These are phyloP conservation scores for Conus betulinus DNA, from an alignment of 1,140 invertebrate genomes.

Conservation along the genomic window DNA sequence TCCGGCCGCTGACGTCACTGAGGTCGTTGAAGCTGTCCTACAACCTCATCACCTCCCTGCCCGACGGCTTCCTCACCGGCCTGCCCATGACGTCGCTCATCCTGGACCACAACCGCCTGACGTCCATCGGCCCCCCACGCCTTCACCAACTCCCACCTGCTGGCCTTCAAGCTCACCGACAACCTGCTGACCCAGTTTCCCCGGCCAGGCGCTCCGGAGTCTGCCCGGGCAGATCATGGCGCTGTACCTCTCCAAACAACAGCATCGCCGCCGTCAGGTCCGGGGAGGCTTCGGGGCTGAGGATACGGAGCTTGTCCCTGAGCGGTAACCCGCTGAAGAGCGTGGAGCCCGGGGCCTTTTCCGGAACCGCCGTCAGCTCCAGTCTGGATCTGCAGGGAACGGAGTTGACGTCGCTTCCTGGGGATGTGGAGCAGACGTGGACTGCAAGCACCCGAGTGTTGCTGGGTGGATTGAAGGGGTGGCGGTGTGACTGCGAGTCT, in stretches of 20 bases:
- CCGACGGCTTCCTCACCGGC: slow-evolving; percentile 40
- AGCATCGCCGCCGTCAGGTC: slow-evolving; percentile 2
- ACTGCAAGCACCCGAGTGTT: slow-evolving; percentile 34
- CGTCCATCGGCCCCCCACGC: slow-evolving; percentile 37
- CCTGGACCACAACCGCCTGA: slow-evolving; percentile 49
- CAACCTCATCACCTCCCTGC: slow-evolving; percentile 45
- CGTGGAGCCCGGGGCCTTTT: slow-evolving; percentile 47
- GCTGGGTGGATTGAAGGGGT: slow-evolving; percentile 34
- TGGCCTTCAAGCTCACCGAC: slow-evolving; percentile 39
- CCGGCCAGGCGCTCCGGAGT: neutral
- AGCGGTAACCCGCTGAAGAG: slow-evolving; percentile 46
- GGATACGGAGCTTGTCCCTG: slow-evolving; percentile 39
- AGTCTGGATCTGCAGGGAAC: slow-evolving; percentile 48
- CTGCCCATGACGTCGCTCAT: slow-evolving; percentile 43
- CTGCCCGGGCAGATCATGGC: neutral
- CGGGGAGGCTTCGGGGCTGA: slow-evolving; percentile 31
- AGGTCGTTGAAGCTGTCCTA: slow-evolving; percentile 40
- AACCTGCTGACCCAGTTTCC: slow-evolving; percentile 57
- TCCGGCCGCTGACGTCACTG: slow-evolving; percentile 31
- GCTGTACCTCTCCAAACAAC: slow-evolving; percentile 36
- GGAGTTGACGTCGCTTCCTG: slow-evolving; percentile 52
- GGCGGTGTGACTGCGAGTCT: slow-evolving; percentile 60
- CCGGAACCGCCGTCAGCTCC: slow-evolving; percentile 41
- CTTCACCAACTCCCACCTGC: slow-evolving; percentile 41
- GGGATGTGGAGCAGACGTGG: slow-evolving; percentile 42